phyloP scores from a whole-genome alignment of 2,797 vertebrate species.

The Gymnothorax reevesii region DNA sequence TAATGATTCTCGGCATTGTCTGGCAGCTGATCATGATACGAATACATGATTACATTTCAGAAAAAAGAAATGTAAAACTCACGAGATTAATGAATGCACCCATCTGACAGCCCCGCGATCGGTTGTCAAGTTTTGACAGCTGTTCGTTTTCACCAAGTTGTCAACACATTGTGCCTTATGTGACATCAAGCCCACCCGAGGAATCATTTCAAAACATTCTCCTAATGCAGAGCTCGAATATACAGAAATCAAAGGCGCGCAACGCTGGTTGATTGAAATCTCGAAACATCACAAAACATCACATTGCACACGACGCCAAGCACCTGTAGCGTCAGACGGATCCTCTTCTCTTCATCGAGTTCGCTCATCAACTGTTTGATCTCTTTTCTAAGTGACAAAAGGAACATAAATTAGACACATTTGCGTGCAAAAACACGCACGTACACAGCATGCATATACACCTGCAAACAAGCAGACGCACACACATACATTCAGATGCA shows the following conservation, averaged over 20 bases:
- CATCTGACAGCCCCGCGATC: no score
- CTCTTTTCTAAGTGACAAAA: conserved; percentile 82
- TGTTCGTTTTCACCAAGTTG: no score
- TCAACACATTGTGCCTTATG: no score
- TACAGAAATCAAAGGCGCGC: neutral
- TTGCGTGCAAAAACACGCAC: conserved; percentile 26
- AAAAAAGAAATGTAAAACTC: no score
- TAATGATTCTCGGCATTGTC: no score
- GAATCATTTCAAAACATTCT: neutral
- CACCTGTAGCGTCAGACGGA: conserved; percentile 91
- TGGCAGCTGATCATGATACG: no score
- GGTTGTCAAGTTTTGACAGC: no score
- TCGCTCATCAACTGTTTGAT: conserved; percentile 90
- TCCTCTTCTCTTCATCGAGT: conserved; percentile 94
- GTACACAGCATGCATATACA: neutral
- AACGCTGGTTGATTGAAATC: neutral
- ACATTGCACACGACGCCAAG: neutral
- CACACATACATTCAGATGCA: no score
- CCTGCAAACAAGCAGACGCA: neutral
- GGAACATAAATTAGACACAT: conserved; percentile 40
- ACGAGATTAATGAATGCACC: no score
- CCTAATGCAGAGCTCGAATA: neutral
- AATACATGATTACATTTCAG: no score
- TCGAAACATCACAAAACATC: neutral
- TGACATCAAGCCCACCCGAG: no score